These are phyloP conservation scores for Xanthia icteritia DNA, from an alignment of 2,888 invertebrate genomes.

Conservation along the genomic window DNA sequence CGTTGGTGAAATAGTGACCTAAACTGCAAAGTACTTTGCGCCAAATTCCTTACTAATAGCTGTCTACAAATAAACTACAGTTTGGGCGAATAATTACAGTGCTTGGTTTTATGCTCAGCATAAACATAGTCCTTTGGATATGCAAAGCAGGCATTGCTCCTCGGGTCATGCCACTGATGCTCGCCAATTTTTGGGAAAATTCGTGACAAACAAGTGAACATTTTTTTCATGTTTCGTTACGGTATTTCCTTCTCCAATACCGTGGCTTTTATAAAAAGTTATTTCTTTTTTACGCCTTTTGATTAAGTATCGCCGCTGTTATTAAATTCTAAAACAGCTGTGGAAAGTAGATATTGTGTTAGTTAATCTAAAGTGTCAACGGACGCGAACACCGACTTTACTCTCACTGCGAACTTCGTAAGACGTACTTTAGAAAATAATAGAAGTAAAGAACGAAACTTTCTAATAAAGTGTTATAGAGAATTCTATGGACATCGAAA, in stretches of 20 bases:
- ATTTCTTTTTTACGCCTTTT: slow-evolving; percentile 20
- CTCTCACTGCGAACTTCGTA: slow-evolving; percentile 49
- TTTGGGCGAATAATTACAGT: slow-evolving; percentile 47
- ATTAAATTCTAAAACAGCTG: slow-evolving; percentile 35
- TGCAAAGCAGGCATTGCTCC: slow-evolving; percentile 30
- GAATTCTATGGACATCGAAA: slow-evolving; percentile 57
- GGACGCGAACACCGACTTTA: slow-evolving; percentile 30
- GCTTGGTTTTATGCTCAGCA: slow-evolving; percentile 47
- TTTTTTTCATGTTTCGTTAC: neutral
- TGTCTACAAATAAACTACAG: slow-evolving; percentile 43
- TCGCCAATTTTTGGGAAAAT: slow-evolving; percentile 28
- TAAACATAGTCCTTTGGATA: slow-evolving; percentile 36
- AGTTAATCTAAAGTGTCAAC: slow-evolving; percentile 49
- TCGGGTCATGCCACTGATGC: slow-evolving; percentile 17
- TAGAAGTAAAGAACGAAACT: slow-evolving; percentile 52
- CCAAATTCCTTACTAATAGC: slow-evolving; percentile 51
- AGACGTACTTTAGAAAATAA: slow-evolving; percentile 46
- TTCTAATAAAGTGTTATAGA: slow-evolving; percentile 59
- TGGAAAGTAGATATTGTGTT: slow-evolving; percentile 46
- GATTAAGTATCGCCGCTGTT: slow-evolving; percentile 14
- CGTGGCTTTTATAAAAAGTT: neutral
- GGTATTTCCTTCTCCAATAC: neutral
- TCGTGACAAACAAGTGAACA: neutral
- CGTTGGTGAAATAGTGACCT: slow-evolving; percentile 42
- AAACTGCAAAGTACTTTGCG: slow-evolving; percentile 39